Conservation (phyloP, 1,140 invertebrate genomes). For the Trichogramma pretiosum region DNA sequence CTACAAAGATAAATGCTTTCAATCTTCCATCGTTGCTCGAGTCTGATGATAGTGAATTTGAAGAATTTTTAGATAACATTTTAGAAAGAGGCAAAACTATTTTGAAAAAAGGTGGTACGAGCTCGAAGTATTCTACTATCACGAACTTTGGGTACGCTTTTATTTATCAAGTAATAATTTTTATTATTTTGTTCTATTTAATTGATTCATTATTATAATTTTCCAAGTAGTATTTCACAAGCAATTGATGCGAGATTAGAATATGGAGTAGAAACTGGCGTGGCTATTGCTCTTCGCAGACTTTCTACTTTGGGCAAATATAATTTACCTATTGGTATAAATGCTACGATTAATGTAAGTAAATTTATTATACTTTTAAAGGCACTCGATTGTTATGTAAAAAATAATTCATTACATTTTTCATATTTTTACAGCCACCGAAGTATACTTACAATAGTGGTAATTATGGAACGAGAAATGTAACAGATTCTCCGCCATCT, state of each 20-base stretch:
- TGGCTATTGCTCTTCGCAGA: conserved; percentile 63
- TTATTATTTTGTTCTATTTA: conserved; percentile 8
- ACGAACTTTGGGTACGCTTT: conserved; percentile 32
- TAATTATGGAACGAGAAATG: conserved; percentile 31
- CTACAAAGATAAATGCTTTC: conserved; percentile 42
- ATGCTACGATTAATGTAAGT: conserved; percentile 43
- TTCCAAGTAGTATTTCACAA: conserved; percentile 50
- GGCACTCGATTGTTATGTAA: conserved; percentile 6
- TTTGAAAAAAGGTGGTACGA: conserved; percentile 36
- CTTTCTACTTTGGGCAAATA: conserved; percentile 54
- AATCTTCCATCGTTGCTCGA: conserved; percentile 57
- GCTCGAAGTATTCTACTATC: conserved; percentile 34
- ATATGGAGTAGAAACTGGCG: conserved; percentile 60
- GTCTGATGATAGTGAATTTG: conserved; percentile 64
- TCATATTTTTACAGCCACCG: conserved; percentile 14
- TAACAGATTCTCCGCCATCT: conserved; percentile 28
- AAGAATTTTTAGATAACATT: conserved; percentile 61
- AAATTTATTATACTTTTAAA: conserved; percentile 3
- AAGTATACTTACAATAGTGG: conserved; percentile 27
- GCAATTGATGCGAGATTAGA: conserved; percentile 71
- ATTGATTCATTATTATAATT: conserved; percentile 7
- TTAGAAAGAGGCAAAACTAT: conserved; percentile 50
- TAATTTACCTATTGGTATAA: conserved; percentile 49
- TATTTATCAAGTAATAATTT: conserved; percentile 1
- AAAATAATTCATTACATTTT: conserved; percentile 5